Conservation (phyloP, 2,888 invertebrate genomes). For the Psylliodes chrysocephalus region DNA sequence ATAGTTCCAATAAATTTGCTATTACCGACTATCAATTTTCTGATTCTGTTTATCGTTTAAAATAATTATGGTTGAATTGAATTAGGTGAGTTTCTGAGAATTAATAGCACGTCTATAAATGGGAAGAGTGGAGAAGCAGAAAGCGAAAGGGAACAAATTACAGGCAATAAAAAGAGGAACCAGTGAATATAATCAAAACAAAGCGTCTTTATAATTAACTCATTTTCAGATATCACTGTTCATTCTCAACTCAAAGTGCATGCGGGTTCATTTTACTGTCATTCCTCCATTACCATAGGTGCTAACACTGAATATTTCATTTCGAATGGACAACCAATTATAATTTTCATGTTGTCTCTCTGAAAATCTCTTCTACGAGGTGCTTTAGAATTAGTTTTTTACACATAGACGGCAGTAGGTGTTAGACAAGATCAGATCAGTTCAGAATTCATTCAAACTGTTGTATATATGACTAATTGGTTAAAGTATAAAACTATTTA, state of each 20-base stretch:
- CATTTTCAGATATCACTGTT: slow-evolving; percentile 61
- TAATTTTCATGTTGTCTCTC: neutral
- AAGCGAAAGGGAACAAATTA: slow-evolving; percentile 48
- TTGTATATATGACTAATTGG: no score
- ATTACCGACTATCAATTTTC: no score
- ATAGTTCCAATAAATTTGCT: no score
- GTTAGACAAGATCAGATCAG: no score
- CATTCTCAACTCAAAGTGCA: slow-evolving; percentile 65
- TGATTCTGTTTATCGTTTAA: no score
- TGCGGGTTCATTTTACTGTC: slow-evolving; percentile 63
- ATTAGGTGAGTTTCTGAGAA: no score
- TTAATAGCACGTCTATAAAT: neutral
- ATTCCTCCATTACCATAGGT: slow-evolving; percentile 31
- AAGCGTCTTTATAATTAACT: slow-evolving; percentile 64
- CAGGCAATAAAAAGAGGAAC: slow-evolving; percentile 55
- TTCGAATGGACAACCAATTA: slow-evolving; percentile 12
- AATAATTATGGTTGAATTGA: no score
- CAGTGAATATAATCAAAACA: slow-evolving; percentile 57
- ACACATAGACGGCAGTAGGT: no score
- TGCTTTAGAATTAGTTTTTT: neutral
- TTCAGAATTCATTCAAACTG: no score
- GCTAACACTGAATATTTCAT: slow-evolving; percentile 28
- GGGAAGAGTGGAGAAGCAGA: slow-evolving; percentile 30
- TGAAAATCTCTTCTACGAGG: neutral
- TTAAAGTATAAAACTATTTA: no score